Conservation (phyloP, 2,888 invertebrate species). For the Dolichomitus sp. region DNA sequence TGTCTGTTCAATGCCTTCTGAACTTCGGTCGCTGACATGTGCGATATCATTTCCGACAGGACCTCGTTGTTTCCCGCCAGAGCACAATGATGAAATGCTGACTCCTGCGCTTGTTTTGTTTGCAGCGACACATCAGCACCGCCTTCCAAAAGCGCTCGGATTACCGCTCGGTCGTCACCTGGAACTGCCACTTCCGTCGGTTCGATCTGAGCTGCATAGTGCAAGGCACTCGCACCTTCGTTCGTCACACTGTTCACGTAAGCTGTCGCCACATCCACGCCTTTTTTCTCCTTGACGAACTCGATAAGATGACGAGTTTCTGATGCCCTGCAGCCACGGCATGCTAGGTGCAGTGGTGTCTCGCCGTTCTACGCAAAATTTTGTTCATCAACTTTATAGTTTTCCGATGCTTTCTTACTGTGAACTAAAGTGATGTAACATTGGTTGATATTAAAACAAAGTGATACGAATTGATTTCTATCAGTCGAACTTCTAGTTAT, state of each 20-base stretch:
- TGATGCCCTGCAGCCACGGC: constrained; percentile 94
- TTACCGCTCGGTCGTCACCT: constrained; percentile 94
- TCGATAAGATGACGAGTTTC: constrained; percentile 95
- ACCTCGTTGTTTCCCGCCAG: constrained; percentile 98
- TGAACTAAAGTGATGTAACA: not conserved
- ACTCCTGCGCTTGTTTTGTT: constrained; percentile 95
- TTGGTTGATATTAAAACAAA: not conserved
- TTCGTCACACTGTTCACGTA: constrained; percentile 96
- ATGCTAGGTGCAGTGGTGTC: constrained; percentile 98
- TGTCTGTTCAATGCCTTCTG: constrained; percentile 98
- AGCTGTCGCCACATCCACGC: constrained; percentile 92
- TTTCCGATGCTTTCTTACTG: not conserved
- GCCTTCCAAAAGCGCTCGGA: constrained; percentile 95
- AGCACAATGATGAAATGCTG: constrained; percentile 98
- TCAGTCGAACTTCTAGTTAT: no score
- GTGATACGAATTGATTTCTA: not conserved
- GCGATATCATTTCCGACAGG: constrained; percentile 96
- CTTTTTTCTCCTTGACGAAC: constrained; percentile 92
- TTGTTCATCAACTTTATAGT: not conserved
- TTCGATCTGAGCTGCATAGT: constrained; percentile 96
- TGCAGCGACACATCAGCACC: constrained; percentile 96
- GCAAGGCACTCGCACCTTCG: constrained; percentile 97
- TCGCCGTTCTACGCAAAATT: constrained; percentile 92
- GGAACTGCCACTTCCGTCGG: constrained; percentile 93
- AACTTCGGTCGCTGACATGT: constrained; percentile 96